phyloP scores from a whole-genome alignment of 2,888 invertebrate genomes.

The Candidula unifasciata region DNA sequence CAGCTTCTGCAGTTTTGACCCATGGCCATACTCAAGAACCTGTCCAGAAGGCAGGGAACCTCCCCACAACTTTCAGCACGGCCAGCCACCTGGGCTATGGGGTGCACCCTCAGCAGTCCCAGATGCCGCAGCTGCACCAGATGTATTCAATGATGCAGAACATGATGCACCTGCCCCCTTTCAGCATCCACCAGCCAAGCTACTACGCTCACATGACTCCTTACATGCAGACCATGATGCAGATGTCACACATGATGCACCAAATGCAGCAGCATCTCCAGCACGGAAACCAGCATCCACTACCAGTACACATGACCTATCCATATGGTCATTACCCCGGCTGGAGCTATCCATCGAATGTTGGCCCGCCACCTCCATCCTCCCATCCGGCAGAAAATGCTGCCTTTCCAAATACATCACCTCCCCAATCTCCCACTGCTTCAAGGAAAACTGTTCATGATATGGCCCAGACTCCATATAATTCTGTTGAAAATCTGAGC shows the following conservation, averaged over 20 bases:
- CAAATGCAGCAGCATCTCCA: conserved; percentile 58
- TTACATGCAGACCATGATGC: conserved; percentile 52
- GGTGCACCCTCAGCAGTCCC: conserved; percentile 40
- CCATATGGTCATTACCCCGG: conserved; percentile 39
- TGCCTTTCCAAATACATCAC: conserved; percentile 50
- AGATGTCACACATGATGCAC: conserved; percentile 59
- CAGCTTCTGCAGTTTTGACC: background rate
- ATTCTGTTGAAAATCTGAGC: conserved; percentile 59
- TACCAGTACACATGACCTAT: conserved; percentile 46
- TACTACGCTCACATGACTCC: conserved; percentile 53
- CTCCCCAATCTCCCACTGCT: conserved; percentile 68
- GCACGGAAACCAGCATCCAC: conserved; percentile 52
- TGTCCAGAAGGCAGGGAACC: conserved; percentile 1
- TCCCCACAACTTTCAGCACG: conserved; percentile 20
- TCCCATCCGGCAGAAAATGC: conserved; percentile 27
- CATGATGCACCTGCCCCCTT: conserved; percentile 48
- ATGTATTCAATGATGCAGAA: conserved; percentile 46
- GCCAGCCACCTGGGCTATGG: conserved; percentile 32
- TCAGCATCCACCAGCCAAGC: conserved; percentile 42
- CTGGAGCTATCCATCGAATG: conserved; percentile 40
- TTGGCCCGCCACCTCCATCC: conserved; percentile 35
- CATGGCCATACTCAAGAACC: conserved; percentile 12
- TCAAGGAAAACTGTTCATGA: conserved; percentile 60
- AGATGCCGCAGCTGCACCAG: conserved; percentile 51
- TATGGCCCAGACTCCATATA: conserved; percentile 45